Conservation (phyloP, 2,888 invertebrate species). For the Cheilosia variabilis region DNA sequence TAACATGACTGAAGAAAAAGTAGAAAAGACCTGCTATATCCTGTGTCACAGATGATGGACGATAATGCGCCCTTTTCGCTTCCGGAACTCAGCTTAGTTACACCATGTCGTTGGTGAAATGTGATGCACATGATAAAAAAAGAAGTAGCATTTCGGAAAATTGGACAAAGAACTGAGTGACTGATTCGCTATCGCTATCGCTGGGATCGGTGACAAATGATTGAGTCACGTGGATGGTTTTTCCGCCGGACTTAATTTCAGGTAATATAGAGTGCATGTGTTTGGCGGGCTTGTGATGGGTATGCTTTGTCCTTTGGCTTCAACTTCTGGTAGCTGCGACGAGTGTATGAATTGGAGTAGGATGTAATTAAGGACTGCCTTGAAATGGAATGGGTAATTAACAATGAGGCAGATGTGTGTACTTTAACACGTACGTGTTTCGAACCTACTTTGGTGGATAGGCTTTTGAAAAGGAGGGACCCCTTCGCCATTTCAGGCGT, state of each 20-base stretch:
- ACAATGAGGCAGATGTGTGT: too few relatives aligned
- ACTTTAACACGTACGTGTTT: too few relatives aligned
- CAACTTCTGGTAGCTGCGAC: background rate
- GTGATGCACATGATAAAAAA: slow-evolving; percentile 33
- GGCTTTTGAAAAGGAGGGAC: too few relatives aligned
- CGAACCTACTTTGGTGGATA: too few relatives aligned
- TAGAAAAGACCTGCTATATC: slow-evolving; percentile 57
- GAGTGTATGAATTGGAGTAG: background rate
- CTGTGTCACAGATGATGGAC: slow-evolving; percentile 73
- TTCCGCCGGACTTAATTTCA: slow-evolving; percentile 24
- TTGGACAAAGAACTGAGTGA: slow-evolving; percentile 69
- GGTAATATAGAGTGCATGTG: slow-evolving; percentile 36
- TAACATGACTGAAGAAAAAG: slow-evolving; percentile 11
- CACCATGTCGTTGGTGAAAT: slow-evolving; percentile 54
- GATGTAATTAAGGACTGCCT: too few relatives aligned
- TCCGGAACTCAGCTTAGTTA: slow-evolving; percentile 68
- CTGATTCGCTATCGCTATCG: slow-evolving; percentile 69
- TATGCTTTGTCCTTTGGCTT: slow-evolving; percentile 6
- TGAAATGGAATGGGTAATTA: too few relatives aligned
- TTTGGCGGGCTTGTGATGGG: background rate
- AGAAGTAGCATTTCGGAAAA: slow-evolving; percentile 29
- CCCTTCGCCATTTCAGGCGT: too few relatives aligned
- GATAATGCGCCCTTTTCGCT: slow-evolving; percentile 70
- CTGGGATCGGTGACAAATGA: slow-evolving; percentile 68
- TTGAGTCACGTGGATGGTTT: slow-evolving; percentile 58